Evolutionary conservation across 2,797 vertebrate genomes (phyloP).

Genomic region (Vultur gryphus): DNA sequence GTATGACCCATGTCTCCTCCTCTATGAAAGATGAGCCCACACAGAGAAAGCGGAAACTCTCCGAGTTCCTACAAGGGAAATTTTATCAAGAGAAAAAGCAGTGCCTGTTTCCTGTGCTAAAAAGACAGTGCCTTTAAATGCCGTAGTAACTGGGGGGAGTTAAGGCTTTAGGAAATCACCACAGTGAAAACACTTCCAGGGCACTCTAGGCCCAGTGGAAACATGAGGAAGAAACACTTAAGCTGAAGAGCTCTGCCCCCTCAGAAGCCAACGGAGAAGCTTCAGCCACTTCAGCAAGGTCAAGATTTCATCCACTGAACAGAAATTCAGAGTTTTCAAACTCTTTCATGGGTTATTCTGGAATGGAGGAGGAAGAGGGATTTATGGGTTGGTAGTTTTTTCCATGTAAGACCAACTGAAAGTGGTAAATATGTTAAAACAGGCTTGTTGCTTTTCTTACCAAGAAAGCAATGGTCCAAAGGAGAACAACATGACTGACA

Average conservation of each 20-base stretch:
- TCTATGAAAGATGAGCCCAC: not conserved
- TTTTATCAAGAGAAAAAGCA: slow-evolving; percentile 1
- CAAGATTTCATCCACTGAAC: not conserved
- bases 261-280: not conserved
- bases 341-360: not conserved
- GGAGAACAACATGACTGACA: not conserved
- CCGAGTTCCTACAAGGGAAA: not conserved
- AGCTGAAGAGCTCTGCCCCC: not conserved
- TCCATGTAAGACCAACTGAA: not conserved
- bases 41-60: slow-evolving; percentile 7
- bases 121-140: not conserved
- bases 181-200: not conserved
- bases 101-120: not conserved
- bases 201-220: not conserved
- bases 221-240: not conserved
- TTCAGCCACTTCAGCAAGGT: not conserved
- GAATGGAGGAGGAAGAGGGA: not conserved
- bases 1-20: not conserved
- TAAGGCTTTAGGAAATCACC: not conserved
- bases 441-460: not conserved
- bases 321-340: not conserved
- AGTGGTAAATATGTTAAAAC: not conserved
- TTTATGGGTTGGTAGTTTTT: not conserved
- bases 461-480: not conserved
- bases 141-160: not conserved